Evolutionary conservation across 2,797 vertebrate genomes (phyloP).

Genomic region (Leptodactylus fallax): DNA sequence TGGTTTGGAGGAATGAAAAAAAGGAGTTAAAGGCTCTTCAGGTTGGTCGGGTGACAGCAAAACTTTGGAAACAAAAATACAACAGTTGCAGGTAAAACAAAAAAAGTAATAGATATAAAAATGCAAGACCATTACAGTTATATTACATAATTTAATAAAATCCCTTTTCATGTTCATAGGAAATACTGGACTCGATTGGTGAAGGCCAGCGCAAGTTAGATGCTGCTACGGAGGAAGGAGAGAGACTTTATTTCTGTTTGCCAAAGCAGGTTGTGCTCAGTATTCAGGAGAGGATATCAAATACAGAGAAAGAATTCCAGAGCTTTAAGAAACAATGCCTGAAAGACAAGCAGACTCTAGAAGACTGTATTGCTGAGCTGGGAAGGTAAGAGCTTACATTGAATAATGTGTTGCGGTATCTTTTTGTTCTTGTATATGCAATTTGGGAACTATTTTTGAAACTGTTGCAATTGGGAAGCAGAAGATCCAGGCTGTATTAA

Average conservation of each 20-base stretch:
- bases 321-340: slow-evolving; percentile 88
- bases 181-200: slow-evolving; percentile 83
- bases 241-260: slow-evolving; percentile 87
- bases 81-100: slow-evolving; percentile 86
- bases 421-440: too few relatives aligned
- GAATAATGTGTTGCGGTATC: not conserved
- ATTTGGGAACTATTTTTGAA: too few relatives aligned
- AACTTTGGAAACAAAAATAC: slow-evolving; percentile 89
- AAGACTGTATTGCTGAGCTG: slow-evolving; percentile 85
- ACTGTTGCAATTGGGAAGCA: not conserved
- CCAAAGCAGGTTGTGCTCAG: slow-evolving; percentile 84
- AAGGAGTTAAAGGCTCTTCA: slow-evolving; percentile 85
- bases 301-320: slow-evolving; percentile 90
- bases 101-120: not conserved
- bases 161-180: slow-evolving; percentile 70
- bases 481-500: not conserved
- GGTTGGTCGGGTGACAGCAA: slow-evolving; percentile 90
- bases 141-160: not conserved
- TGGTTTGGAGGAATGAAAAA: slow-evolving; percentile 88
- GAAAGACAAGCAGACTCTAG: slow-evolving; percentile 88
- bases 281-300: slow-evolving; percentile 90
- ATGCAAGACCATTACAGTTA: not conserved
- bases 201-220: slow-evolving; percentile 88
- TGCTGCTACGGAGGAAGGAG: slow-evolving; percentile 88
- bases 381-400: slow-evolving; percentile 71